Base-by-base conservation (phyloP, 1,140 invertebrate species). In the Sarcophaga peregrina region DNA sequence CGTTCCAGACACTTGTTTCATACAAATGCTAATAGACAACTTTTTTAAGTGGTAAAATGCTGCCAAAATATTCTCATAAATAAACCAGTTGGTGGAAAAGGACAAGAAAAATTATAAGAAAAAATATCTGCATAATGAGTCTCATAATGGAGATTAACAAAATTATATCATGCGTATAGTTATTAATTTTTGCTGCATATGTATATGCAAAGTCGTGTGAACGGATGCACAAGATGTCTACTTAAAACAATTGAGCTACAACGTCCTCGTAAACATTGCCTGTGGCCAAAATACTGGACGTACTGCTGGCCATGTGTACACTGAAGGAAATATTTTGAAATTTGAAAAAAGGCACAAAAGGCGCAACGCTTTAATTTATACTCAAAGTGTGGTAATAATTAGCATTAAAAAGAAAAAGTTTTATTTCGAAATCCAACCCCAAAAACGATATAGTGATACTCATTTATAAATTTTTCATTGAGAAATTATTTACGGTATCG, bases 41-140 rank as follows among this genome's bases (percentile, higher is more conserved):
- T 45, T 76, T 8, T 45, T 46, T 47, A 47, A 37, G 20, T 58
- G 0, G 13, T 5, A 13, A 46, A 76, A 10, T 78, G 54, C 17
- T 83, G 82, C 82, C 82, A 83, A 83, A 83, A 80, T 46, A 75
- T 37, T 68, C 9, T 48, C 75, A 80, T 83, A 46, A 83, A 83
- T 83, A 80, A 47, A 50, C 45, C 10, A 47, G 75, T 20, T 17
- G 8, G 17, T 75, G 9, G 50, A 50, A 17, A 52, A 52, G 8
- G 11, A 0, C 5, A 74, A 46, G 8, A 6, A 15, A 17, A 76
- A n/a, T 76, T 5, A 15, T n/a, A 15, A 13, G 17, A 68, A 68
- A 50, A 76, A 48, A 6, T 50, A 68, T 82, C 15, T 46, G 37
- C 75, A 68, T 83, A 80, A 83, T 83, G 82, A 80, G 52, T 78